Evolutionary conservation across 2,797 vertebrate species (phyloP).

Genomic region (Halcyon badia): DNA sequence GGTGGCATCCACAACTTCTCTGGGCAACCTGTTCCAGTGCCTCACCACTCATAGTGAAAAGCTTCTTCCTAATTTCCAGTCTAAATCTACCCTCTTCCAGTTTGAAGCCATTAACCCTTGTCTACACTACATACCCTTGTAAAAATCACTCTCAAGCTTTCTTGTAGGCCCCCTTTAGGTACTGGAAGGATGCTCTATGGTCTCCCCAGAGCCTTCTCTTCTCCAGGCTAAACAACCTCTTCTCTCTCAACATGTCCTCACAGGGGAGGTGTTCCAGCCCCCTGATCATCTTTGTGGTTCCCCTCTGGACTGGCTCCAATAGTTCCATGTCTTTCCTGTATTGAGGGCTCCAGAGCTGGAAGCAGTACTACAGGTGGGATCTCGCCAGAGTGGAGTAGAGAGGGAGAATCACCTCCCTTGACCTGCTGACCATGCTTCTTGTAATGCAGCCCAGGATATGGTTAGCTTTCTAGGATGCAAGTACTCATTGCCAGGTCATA

Average conservation of each 20-base stretch:
- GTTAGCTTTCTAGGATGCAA: background rate
- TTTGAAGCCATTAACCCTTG: background rate
- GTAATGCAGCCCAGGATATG: background rate
- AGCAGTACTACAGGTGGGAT: background rate
- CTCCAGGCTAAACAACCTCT: background rate
- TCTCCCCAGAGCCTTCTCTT: background rate
- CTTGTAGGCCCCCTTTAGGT: background rate
- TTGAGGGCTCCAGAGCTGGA: background rate
- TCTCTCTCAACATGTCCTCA: background rate
- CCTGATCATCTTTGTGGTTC: background rate
- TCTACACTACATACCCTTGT: background rate
- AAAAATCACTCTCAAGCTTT: background rate
- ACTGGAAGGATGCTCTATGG: background rate
- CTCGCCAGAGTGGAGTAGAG: background rate
- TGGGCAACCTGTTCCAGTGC: background rate
- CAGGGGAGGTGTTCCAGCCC: background rate
- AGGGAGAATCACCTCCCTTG: background rate
- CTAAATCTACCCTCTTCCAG: background rate
- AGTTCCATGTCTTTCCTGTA: background rate
- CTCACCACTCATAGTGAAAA: background rate
- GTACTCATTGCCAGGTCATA: background rate
- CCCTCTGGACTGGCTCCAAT: background rate
- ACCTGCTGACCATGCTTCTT: background rate
- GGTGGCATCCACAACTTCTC: background rate
- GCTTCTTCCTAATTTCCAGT: background rate